phyloP scores from a whole-genome alignment of 2,888 invertebrate species.

The Drosophila lacicola region DNA sequence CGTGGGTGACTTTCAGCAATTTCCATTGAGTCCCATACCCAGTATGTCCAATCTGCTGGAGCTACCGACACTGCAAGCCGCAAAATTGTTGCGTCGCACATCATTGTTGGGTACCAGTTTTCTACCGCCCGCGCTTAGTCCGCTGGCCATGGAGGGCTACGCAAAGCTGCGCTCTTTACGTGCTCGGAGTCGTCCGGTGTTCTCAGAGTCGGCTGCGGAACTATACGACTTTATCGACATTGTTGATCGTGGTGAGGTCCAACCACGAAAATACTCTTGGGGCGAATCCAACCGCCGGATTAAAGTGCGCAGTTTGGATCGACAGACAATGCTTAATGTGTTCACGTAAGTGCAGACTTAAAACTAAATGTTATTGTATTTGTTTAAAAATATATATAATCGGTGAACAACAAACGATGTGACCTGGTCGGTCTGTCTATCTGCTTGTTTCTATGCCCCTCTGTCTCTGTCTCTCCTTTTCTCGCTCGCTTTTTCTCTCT shows the following conservation, averaged over 20 bases:
- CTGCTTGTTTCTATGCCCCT: background rate
- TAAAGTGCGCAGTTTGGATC: conserved; percentile 84
- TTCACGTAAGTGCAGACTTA: conserved; percentile 71
- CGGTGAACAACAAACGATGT: background rate
- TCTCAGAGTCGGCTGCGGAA: conserved; percentile 88
- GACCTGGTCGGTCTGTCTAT: background rate
- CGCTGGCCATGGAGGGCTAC: conserved; percentile 91
- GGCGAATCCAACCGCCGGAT: conserved; percentile 82
- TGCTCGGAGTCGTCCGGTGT: conserved; percentile 88
- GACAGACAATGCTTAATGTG: conserved; percentile 79
- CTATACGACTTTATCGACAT: conserved; percentile 86
- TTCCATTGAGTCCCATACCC: conserved; percentile 94
- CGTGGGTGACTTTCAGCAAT: conserved; percentile 89
- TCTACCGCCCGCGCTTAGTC: conserved; percentile 86
- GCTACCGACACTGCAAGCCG: conserved; percentile 77
- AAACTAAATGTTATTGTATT: background rate
- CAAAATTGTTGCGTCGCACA: conserved; percentile 75
- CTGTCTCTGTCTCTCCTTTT: background rate
- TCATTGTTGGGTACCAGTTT: conserved; percentile 81
- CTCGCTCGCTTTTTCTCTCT: background rate
- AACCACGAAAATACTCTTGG: conserved; percentile 79
- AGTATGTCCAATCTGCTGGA: conserved; percentile 91
- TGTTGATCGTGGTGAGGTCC: conserved; percentile 68
- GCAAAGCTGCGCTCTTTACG: conserved; percentile 90
- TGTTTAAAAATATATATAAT: background rate